These are phyloP conservation scores for Narcine bancroftii DNA, from an alignment of 2,113 vertebrate species.

Conservation along the genomic window DNA sequence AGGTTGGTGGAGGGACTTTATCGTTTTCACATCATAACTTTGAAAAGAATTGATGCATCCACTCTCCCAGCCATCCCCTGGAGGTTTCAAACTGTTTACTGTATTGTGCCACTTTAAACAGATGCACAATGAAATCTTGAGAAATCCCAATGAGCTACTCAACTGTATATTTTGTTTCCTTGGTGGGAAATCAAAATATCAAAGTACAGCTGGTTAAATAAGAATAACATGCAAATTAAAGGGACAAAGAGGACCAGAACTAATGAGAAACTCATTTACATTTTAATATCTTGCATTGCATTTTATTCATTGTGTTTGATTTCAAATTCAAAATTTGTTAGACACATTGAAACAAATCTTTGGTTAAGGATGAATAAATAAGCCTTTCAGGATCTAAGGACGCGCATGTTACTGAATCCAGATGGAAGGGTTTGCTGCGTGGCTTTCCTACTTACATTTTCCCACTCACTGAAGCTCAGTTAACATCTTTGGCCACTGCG, in stretches of 20 bases:
- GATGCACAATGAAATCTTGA: background rate
- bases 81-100: background rate
- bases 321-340: background rate
- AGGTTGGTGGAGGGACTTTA: too few relatives aligned
- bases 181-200: conserved; percentile 3
- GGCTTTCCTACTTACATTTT: background rate
- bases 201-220: background rate
- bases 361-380: background rate
- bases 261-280: background rate
- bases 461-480: background rate
- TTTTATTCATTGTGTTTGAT: background rate
- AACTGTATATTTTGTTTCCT: background rate
- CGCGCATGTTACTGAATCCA: background rate
- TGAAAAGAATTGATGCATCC: background rate
- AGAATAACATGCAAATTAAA: background rate
- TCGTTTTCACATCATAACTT: too few relatives aligned
- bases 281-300: background rate
- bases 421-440: background rate
- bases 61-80: too few relatives aligned
- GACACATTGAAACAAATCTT: background rate
- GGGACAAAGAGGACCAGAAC: background rate
- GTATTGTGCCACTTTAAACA: background rate
- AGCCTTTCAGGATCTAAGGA: background rate
- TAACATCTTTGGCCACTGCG: background rate
- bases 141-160: background rate